Conservation (phyloP, 2,888 invertebrate species). For the Orchesella flavescens region DNA sequence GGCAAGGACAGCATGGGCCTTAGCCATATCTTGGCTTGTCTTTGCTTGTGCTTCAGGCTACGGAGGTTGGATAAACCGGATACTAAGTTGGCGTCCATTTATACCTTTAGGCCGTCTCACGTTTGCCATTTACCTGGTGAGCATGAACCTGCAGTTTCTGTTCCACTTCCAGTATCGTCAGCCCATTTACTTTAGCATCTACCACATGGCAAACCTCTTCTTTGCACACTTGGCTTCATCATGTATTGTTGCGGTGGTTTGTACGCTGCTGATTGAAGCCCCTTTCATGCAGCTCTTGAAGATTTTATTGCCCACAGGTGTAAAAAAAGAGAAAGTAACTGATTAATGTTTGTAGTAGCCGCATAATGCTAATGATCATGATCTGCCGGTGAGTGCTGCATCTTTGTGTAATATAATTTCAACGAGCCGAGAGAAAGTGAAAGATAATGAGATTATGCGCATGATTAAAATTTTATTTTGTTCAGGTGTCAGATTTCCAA, state of each 20-base stretch:
- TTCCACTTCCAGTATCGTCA: conserved; percentile 66
- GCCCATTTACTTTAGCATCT: conserved; percentile 52
- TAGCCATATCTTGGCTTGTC: conserved; percentile 71
- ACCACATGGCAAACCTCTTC: conserved; percentile 60
- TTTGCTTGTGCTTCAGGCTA: conserved; percentile 72
- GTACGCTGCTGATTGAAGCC: conserved; percentile 62
- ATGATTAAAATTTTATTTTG: no score
- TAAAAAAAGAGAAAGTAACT: no score
- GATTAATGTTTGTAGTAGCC: no score
- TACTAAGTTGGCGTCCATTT: conserved; percentile 87
- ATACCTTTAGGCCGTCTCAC: conserved; percentile 93
- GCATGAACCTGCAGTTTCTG: conserved; percentile 64
- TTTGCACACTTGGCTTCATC: conserved; percentile 67
- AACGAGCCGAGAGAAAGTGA: no score
- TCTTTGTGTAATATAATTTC: no score
- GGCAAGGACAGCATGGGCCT: conserved; percentile 65
- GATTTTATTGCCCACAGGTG: no score
- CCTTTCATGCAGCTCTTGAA: conserved; percentile 67
- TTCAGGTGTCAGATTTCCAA: no score
- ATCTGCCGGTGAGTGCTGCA: no score
- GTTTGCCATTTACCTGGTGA: conserved; percentile 90
- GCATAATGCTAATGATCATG: no score
- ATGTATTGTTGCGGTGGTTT: conserved; percentile 62
- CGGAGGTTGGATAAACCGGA: conserved; percentile 82
- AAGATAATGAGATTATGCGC: no score